A percentile compares a stretch with the other conserved stretches of the same genome.
Evolutionary conservation across 2,888 invertebrate species (phyloP).

Genomic region (Salpingus planirostris): DNA sequence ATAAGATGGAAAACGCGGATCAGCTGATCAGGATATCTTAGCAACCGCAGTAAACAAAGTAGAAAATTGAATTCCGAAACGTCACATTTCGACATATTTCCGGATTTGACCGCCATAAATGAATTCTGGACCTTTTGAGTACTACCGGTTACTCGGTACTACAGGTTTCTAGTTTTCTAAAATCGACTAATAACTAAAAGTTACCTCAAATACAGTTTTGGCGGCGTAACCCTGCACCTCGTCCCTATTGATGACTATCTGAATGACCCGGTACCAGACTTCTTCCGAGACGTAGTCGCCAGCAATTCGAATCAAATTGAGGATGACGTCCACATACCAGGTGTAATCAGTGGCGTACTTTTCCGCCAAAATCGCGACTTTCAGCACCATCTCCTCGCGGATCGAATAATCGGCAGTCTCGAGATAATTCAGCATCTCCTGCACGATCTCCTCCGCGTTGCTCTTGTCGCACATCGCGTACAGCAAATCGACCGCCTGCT

Average conservation of each 20-base stretch:
- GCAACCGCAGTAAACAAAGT: no score
- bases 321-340: constrained; percentile 95
- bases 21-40: no score
- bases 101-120: no score
- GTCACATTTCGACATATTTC: no score
- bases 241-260: constrained; percentile 98
- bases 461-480: constrained; percentile 99
- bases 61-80: no score
- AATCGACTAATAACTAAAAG: no score
- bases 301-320: constrained; percentile 97
- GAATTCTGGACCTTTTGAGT: no score
- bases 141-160: no score
- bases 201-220: constrained; percentile 95
- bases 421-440: constrained; percentile 97
- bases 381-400: constrained; percentile 99
- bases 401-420: constrained; percentile 99
- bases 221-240: constrained; percentile 99
- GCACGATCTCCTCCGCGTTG: constrained; percentile 98
- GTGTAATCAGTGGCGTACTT: constrained; percentile 99
- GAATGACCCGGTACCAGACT: constrained; percentile 99
- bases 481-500: constrained; percentile 93
- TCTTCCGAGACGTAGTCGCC: constrained; percentile 99
- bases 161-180: no score
- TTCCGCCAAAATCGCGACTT: constrained; percentile 97
- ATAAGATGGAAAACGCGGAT: no score